Evolutionary conservation across 35 echinoderm and acorn worm species (phyloP).

Genomic region (Heliocidaris tuberculata): DNA sequence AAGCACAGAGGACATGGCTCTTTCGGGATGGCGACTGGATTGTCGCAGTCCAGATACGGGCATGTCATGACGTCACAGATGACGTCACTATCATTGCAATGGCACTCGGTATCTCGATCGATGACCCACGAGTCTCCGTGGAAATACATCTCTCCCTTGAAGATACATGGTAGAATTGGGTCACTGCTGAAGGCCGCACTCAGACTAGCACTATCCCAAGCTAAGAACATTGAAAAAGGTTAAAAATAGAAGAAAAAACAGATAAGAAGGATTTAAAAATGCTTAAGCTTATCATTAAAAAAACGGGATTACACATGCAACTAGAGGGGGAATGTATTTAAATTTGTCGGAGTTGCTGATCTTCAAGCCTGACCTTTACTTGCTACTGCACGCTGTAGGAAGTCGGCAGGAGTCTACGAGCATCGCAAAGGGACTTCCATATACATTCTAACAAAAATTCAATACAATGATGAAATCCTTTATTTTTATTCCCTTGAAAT

Average conservation of each 20-base stretch:
- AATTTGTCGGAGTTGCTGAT: no score
- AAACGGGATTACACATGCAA: no score
- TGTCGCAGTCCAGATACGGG: conserved; percentile 39
- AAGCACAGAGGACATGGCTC: background rate
- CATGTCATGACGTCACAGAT: conserved; percentile 47
- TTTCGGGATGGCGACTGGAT: background rate
- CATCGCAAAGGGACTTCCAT: no score
- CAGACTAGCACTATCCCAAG: background rate
- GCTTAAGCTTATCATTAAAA: no score
- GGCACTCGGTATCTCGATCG: conserved; percentile 26
- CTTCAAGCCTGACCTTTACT: no score
- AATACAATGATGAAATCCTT: no score
- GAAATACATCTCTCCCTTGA: background rate
- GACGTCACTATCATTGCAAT: conserved; percentile 36
- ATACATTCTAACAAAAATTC: no score
- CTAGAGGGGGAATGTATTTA: no score
- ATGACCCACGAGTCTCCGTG: conserved; percentile 22
- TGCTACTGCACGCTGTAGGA: no score
- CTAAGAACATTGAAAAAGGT: background rate
- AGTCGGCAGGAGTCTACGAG: no score
- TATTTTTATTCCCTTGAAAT: no score
- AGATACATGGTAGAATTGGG: background rate
- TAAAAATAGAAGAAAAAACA: background rate
- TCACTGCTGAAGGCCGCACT: background rate
- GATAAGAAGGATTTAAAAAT: background rate